Evolutionary conservation across 2,113 vertebrate genomes (phyloP), one percentile per base, ranked within the genome.

Genomic region (Triplophysa siluroides): DNA sequence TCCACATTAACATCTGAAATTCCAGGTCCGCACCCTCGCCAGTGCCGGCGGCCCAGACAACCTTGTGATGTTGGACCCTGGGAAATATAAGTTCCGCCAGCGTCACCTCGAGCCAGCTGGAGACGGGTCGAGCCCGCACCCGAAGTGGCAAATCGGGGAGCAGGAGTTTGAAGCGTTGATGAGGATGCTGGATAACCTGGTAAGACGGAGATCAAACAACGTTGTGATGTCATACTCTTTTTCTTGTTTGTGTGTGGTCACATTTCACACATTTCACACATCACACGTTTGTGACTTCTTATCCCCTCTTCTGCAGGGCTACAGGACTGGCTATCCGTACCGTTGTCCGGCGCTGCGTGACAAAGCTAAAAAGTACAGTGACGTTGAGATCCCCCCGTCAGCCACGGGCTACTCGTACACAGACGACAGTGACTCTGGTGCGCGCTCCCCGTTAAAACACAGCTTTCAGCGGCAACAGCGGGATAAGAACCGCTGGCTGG

Each of bases 381-480:
- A 99, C 16, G 95, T 91, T 86, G 98, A 99, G 90, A 94, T 88
- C 23, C 94, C 97, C 78, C 93, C 96, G 78, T 94, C 94, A 73
- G 91, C 94, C 92, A 95, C 96, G 65, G 95, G 96, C 81, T 95
- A 94, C 91, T 95, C 96, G 83, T 94, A 95, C 69, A 91, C 94
- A 87, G 96, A 96, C 83, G 97, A 99, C 84, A 96, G 96, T 29
- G 97, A 98, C 89, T 95, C 96, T 82, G 95, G 96, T 85, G 93
- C 96, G 86, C 95, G 96, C 93, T 99, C 97, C 87, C 98, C 98
- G 77, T 95, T 98, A 93, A 98, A 97, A 91, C 98, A 98, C 94
- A 99, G 98, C 96, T 98, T 98, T 95, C 96, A 98, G 96, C 97
- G 96, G 92, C 96, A 98, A 89, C 96, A 98, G 91, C 95, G 95